Conservation (phyloP, 2,797 vertebrate species). For the Hozukius guyotensis region DNA sequence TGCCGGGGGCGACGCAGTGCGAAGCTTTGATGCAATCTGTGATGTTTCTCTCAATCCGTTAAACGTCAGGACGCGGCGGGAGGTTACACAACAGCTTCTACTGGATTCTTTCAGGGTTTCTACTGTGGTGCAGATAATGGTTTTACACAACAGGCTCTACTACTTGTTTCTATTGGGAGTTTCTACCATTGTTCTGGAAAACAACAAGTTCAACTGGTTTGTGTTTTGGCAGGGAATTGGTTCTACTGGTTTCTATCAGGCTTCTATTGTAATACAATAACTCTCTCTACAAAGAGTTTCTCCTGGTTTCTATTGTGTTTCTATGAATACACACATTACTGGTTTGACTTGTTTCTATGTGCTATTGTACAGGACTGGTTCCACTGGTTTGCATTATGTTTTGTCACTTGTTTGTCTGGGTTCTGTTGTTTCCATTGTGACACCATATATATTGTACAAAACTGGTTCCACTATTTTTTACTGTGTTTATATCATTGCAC, state of each 20-base stretch:
- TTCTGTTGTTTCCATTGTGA: too few relatives aligned
- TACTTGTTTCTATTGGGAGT: background rate
- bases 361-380: background rate
- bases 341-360: background rate
- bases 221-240: background rate
- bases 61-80: background rate
- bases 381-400: background rate
- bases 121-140: slow-evolving; percentile 3
- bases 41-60: slow-evolving; percentile 33
- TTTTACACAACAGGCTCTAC: background rate
- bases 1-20: slow-evolving; percentile 22
- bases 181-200: background rate
- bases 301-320: too few relatives aligned
- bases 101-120: slow-evolving; percentile 10
- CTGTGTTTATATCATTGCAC: background rate
- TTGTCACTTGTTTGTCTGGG: background rate
- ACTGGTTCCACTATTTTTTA: background rate
- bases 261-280: background rate
- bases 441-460: too few relatives aligned
- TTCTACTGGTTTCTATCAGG: background rate
- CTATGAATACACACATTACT: too few relatives aligned
- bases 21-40: slow-evolving; percentile 54
- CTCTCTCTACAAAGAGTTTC: too few relatives aligned
- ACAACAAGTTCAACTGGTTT: background rate
- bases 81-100: slow-evolving; percentile 20